phyloP scores from a whole-genome alignment of 1,140 invertebrate genomes.

The Galendromus occidentalis region DNA sequence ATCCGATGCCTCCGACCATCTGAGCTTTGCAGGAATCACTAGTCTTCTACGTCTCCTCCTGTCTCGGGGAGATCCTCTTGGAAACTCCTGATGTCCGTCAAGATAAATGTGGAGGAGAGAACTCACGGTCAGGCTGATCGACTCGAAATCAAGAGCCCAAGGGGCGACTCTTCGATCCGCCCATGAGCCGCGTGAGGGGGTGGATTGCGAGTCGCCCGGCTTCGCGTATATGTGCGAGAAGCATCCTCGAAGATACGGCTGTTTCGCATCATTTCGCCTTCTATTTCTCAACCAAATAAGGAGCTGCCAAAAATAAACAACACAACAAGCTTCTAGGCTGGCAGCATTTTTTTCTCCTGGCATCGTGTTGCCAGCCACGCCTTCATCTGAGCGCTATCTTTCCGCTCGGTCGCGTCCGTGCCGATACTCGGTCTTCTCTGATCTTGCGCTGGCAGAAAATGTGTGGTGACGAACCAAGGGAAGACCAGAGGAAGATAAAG shows the following conservation, averaged over 20 bases:
- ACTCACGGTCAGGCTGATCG: no score
- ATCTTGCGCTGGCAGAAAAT: no score
- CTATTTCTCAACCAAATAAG: neutral
- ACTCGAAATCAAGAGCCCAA: no score
- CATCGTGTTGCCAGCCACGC: neutral
- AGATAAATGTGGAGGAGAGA: neutral
- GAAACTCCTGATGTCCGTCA: neutral
- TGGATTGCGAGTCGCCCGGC: no score
- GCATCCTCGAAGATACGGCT: neutral
- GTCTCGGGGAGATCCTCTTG: neutral
- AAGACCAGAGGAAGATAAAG: neutral
- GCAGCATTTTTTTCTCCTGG: neutral
- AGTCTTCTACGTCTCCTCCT: neutral
- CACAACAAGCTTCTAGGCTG: neutral
- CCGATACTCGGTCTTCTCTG: neutral
- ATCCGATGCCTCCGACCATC: no score
- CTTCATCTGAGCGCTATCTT: slow-evolving; percentile 1
- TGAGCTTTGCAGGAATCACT: neutral
- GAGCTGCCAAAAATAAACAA: neutral
- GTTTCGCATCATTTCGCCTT: neutral
- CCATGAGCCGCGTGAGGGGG: no score
- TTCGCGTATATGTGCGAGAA: no score
- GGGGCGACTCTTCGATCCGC: no score
- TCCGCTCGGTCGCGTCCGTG: neutral
- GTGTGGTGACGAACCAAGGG: neutral